A percentile compares a stretch with the other conserved stretches of the same genome.
Evolutionary conservation across 2,888 invertebrate genomes (phyloP).

Genomic region (Rhingia campestris): DNA sequence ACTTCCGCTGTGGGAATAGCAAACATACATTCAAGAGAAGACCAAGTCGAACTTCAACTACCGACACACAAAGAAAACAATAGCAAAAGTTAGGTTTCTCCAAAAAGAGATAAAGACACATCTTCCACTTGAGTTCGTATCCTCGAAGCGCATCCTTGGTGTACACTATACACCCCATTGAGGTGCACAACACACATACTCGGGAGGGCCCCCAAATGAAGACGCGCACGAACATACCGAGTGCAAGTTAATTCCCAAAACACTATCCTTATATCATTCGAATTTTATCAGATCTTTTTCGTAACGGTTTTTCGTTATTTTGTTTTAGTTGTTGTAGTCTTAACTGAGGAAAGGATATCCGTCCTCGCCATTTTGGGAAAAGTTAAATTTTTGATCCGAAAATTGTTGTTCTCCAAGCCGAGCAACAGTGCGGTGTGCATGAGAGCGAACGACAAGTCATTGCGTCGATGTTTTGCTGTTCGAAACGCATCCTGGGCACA

Average conservation of each 20-base stretch:
- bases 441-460: constrained; percentile 15
- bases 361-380: background rate
- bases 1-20: constrained; percentile 51
- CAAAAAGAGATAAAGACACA: constrained; percentile 65
- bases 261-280: constrained; percentile 56
- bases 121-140: constrained; percentile 68
- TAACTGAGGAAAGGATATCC: constrained; percentile 4
- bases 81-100: constrained; percentile 69
- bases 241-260: constrained; percentile 64
- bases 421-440: background rate
- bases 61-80: constrained; percentile 50
- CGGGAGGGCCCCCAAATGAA: constrained; percentile 46
- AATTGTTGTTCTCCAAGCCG: background rate
- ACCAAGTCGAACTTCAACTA: constrained; percentile 24
- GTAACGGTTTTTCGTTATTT: constrained; percentile 6
- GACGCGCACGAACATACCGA: constrained; percentile 48
- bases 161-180: constrained; percentile 29
- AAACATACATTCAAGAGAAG: constrained; percentile 7
- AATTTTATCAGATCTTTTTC: constrained; percentile 63
- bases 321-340: constrained; percentile 5
- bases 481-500: constrained; percentile 24
- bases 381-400: constrained; percentile 33
- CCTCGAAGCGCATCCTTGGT: constrained; percentile 54
- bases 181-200: constrained; percentile 39
- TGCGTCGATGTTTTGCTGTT: constrained; percentile 24